Percentiles rank a stretch among this genome's conserved stretches.
phyloP scores from a whole-genome alignment of 2,797 vertebrate genomes.

The Pogonophryne albipinna region DNA sequence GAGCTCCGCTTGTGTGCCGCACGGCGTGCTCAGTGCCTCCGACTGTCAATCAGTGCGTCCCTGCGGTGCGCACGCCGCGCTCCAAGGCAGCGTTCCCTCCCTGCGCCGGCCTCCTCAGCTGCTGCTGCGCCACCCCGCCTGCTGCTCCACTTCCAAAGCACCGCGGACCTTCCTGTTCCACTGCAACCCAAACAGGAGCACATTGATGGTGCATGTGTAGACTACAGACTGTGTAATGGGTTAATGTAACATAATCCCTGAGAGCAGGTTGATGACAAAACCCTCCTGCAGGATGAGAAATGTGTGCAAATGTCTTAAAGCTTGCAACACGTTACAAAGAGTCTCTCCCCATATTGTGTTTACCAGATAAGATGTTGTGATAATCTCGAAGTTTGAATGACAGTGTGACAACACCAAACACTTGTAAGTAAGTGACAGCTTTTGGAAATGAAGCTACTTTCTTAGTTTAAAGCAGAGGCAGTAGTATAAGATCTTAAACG shows the following conservation, averaged over 20 bases:
- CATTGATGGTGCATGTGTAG: neutral
- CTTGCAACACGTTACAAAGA: neutral
- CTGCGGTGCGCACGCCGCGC: slow-evolving; percentile 64
- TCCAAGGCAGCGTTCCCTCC: slow-evolving; percentile 46
- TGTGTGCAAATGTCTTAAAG: neutral
- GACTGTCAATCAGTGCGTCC: slow-evolving; percentile 75
- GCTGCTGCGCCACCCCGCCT: slow-evolving; percentile 42
- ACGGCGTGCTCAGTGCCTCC: slow-evolving; percentile 65
- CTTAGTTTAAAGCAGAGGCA: slow-evolving; percentile 28
- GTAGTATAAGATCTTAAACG: slow-evolving; percentile 11
- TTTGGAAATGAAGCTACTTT: slow-evolving; percentile 11
- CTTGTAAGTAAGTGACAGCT: slow-evolving; percentile 17
- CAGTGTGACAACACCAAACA: slow-evolving; percentile 17
- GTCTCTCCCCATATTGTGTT: neutral
- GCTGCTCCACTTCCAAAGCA: slow-evolving; percentile 44
- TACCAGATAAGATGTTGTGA: neutral
- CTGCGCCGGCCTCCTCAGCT: slow-evolving; percentile 55
- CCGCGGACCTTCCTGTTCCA: slow-evolving; percentile 50
- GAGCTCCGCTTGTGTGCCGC: slow-evolving; percentile 61
- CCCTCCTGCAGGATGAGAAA: neutral
- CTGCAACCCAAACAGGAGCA: slow-evolving; percentile 36
- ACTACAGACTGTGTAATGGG: slow-evolving; percentile 9
- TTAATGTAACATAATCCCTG: slow-evolving; percentile 1
- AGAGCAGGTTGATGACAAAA: slow-evolving; percentile 7
- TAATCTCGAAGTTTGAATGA: slow-evolving; percentile 7